Conservation (phyloP, 2,888 invertebrate species). For the Hyposoter dolosus region DNA sequence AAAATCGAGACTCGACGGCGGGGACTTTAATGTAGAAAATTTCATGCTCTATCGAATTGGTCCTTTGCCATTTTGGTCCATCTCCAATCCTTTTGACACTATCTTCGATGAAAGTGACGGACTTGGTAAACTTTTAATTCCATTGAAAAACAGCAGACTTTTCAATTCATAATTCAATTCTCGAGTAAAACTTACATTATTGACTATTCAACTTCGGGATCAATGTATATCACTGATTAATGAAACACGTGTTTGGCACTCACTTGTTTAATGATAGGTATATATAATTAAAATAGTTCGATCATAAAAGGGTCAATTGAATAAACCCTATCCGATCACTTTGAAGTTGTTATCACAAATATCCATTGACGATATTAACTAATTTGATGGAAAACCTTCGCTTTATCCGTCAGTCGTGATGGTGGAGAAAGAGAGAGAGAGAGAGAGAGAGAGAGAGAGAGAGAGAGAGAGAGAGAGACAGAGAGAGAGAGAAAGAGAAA, state of each 20-base stretch:
- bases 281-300: conserved; percentile 48
- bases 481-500: conserved; percentile 26
- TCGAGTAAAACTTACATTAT: background rate
- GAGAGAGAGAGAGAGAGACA: conserved; percentile 40
- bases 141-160: background rate
- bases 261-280: conserved; percentile 51
- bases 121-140: background rate
- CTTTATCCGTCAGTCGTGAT: conserved; percentile 28
- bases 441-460: conserved; percentile 21
- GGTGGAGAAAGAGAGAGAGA: conserved; percentile 33
- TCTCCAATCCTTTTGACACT: background rate
- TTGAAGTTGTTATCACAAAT: conserved; percentile 66
- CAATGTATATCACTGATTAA: conserved; percentile 47
- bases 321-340: conserved; percentile 47
- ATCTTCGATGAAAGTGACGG: background rate
- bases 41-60: background rate
- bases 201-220: background rate
- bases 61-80: background rate
- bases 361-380: conserved; percentile 61
- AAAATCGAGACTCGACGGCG: background rate
- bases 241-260: conserved; percentile 64
- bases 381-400: conserved; percentile 37
- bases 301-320: conserved; percentile 29
- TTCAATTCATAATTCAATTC: background rate
- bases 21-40: background rate